These are phyloP conservation scores for Megaptera novaeangliae DNA, from an alignment of 2,113 vertebrate genomes.

Conservation along the genomic window DNA sequence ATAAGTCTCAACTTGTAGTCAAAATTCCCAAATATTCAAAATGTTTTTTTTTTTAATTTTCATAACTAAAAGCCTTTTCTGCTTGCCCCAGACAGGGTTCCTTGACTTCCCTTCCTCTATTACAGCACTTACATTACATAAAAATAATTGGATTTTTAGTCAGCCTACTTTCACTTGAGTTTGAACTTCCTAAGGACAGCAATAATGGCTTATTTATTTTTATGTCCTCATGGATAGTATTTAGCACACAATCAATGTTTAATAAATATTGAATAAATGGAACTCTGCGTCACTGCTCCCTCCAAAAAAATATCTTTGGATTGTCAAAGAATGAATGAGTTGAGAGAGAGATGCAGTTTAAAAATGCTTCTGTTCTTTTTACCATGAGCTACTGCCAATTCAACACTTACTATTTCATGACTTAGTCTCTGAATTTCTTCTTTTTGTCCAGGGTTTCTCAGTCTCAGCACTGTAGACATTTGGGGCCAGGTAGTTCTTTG, in stretches of 20 bases:
- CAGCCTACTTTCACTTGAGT: background rate
- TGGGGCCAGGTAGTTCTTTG: background rate
- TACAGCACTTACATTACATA: background rate
- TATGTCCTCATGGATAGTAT: background rate
- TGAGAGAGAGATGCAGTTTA: background rate
- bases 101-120: background rate
- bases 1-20: constrained; percentile 2
- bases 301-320: background rate
- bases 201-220: constrained; percentile 9
- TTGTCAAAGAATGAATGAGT: background rate
- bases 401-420: background rate
- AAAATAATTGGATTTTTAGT: background rate
- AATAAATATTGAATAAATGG: constrained; percentile 15
- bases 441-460: background rate
- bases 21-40: constrained; percentile 25
- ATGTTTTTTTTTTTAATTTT: background rate
- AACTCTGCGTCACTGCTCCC: background rate
- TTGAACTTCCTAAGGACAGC: background rate
- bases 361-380: background rate
- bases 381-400: background rate
- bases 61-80: background rate
- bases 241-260: background rate
- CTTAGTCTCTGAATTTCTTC: background rate
- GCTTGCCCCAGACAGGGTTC: background rate
- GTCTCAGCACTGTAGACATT: background rate